These are phyloP conservation scores for Anas acuta DNA, from an alignment of 2,797 vertebrate species.

Conservation along the genomic window DNA sequence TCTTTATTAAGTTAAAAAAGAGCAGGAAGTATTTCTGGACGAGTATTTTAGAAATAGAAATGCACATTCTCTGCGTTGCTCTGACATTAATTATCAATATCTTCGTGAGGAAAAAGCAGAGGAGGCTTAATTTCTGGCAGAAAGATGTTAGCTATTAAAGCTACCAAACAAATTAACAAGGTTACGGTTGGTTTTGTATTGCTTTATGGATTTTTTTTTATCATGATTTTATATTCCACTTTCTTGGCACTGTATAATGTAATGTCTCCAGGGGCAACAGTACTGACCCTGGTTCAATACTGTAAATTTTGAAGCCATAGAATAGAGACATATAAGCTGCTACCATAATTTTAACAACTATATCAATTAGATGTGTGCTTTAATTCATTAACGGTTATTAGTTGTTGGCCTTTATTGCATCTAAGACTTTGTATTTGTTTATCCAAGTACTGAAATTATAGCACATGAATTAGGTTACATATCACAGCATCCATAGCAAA, in stretches of 20 bases:
- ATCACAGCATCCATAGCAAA: neutral
- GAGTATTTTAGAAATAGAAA: slow-evolving; percentile 34
- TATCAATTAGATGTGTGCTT: neutral
- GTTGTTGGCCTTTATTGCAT: neutral
- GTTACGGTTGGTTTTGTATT: neutral
- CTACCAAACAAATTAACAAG: neutral
- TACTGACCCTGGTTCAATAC: neutral
- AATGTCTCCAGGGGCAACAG: neutral
- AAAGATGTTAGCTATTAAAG: slow-evolving; percentile 27
- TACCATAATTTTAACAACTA: neutral
- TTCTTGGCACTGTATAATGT: fast-evolving
- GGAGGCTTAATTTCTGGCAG: slow-evolving; percentile 30
- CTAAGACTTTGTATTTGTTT: neutral
- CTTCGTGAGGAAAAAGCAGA: neutral
- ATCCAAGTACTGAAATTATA: neutral
- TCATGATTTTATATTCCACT: neutral
- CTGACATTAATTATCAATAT: slow-evolving; percentile 23
- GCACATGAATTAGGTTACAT: neutral
- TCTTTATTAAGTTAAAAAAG: slow-evolving; percentile 7
- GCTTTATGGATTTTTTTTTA: neutral
- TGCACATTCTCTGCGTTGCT: neutral
- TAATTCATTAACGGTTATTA: neutral
- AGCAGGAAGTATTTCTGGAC: slow-evolving; percentile 9
- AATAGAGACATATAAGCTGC: neutral
- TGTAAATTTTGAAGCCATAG: neutral